Evolutionary conservation across 2,797 vertebrate genomes (phyloP), one percentile per base, ranked within the genome.

Genomic region (Anguilla pacifica): DNA sequence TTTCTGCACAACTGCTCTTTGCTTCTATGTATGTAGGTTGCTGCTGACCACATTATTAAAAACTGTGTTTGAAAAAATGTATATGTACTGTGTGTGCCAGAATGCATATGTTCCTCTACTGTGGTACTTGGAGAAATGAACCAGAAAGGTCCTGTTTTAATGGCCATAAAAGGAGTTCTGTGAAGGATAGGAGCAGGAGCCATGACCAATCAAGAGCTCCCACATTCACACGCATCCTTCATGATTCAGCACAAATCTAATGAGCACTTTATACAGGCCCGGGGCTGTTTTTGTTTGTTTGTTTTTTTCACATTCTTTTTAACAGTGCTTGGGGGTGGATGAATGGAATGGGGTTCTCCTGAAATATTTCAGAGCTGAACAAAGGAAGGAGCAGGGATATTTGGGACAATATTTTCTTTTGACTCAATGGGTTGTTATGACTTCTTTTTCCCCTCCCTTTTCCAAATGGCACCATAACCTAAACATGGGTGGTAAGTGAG

Each of bases 401-500:
- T 90, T 85, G 81, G 22, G 86, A 70, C 84, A 15, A 77, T 86
- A 59, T 89, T 61, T 91, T 93, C 93, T 94, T 87, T 51, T 95
- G 90, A 96, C 93, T 90, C 93, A 97, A 96, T 96, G 95, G 94
- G 95, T 96, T 98, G 96, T 96, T 97, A 94, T 97, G 96, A 97
- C 97, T 95, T 97, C 93, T 97, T 96, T 96, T 96, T 96, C 88
- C 93, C 92, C 39, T 92, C 94, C 96, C 96, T 96, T 96, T 92
- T 85, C 94, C 96, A 96, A 97, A 97, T 97, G 96, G 98, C 98
- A 96, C 96, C 96, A 97, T 96, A 97, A 97, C 98, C 96, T 96
- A 97, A 97, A 97, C 96, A 96, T 96, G 94, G 96, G 97, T 97
- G 98, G 98, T 99, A 99, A 99, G 98, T 99, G 97, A 96, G 97